These are phyloP conservation scores for Cerceris rybyensis DNA, from an alignment of 2,888 invertebrate species.

Conservation along the genomic window DNA sequence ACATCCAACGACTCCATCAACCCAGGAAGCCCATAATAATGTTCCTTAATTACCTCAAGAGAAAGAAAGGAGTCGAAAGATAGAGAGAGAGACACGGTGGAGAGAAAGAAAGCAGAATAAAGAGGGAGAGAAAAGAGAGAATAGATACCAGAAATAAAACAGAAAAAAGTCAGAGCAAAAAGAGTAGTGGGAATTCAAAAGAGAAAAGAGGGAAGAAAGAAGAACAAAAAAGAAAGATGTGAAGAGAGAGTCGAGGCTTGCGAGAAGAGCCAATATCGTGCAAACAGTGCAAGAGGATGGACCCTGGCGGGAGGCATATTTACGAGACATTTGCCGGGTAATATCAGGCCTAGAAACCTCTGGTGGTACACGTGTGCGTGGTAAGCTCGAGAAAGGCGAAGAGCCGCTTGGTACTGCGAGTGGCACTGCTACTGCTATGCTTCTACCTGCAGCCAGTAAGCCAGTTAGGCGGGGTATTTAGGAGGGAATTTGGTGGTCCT, in stretches of 20 bases:
- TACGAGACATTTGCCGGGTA: conserved; percentile 74
- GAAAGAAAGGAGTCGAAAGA: no score
- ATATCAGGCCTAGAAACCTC: conserved; percentile 70
- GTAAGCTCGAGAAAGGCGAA: conserved; percentile 64
- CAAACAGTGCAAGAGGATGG: conserved; percentile 46
- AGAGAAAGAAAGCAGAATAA: no score
- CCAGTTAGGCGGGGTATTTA: conserved; percentile 80
- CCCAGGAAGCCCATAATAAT: no score
- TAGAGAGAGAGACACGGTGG: no score
- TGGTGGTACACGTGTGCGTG: conserved; percentile 65
- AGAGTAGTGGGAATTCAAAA: no score
- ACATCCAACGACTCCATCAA: no score
- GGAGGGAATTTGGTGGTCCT: conserved; percentile 77
- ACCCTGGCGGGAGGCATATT: conserved; percentile 66
- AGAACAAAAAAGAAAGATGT: no score
- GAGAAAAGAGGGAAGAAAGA: no score
- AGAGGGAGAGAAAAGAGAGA: no score
- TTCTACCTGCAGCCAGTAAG: conserved; percentile 69
- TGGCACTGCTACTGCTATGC: conserved; percentile 38
- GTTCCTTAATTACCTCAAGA: no score
- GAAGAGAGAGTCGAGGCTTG: conserved; percentile 5
- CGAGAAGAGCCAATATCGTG: conserved; percentile 40
- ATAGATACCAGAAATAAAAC: no score
- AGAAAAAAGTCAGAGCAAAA: no score
- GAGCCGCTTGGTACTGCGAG: conserved; percentile 38